A percentile compares a stretch with the other conserved stretches of the same genome.
These are phyloP conservation scores for Eucidaris tribuloides DNA, from an alignment of 35 echinoderm and acorn worm genomes.

Conservation along the genomic window DNA sequence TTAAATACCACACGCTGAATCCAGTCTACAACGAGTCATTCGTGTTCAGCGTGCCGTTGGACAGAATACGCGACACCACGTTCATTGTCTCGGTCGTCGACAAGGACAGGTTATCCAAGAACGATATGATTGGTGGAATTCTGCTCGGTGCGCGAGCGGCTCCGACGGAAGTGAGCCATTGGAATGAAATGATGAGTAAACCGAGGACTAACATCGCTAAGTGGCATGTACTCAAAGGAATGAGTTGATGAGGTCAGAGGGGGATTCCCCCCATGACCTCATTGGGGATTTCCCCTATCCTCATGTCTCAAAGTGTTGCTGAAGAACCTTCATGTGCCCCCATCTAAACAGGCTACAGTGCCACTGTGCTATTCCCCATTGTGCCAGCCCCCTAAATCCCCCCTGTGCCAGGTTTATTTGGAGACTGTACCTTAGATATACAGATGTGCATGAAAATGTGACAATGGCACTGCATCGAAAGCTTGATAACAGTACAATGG, in stretches of 20 bases:
- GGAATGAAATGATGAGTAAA: constrained; percentile 96
- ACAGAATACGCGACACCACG: constrained; percentile 82
- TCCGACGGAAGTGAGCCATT: constrained; percentile 78
- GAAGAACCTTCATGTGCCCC: too few species aligned
- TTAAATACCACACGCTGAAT: constrained; percentile 93
- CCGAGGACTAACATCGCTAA: constrained; percentile 86
- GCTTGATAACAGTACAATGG: too few species aligned
- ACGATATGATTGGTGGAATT: constrained; percentile 91
- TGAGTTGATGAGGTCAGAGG: constrained; percentile 86
- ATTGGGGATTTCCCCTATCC: too few species aligned
- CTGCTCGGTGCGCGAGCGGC: constrained; percentile 73
- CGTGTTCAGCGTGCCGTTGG: constrained; percentile 83
- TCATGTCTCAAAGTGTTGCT: too few species aligned
- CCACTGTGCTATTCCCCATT: too few species aligned
- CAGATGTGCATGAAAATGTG: too few species aligned
- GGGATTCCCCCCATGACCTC: too few species aligned
- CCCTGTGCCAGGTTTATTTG: too few species aligned
- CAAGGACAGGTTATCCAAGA: constrained; percentile 77
- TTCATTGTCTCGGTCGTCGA: constrained; percentile 88
- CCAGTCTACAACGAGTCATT: constrained; percentile 95
- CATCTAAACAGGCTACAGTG: too few species aligned
- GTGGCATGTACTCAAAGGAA: constrained; percentile 96
- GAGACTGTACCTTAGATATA: too few species aligned
- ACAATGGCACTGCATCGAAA: too few species aligned
- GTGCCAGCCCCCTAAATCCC: too few species aligned